Evolutionary conservation across 1,140 invertebrate species (phyloP), one percentile per base, ranked within the genome.

Genomic region (Holcopasites calliopsidis): DNA sequence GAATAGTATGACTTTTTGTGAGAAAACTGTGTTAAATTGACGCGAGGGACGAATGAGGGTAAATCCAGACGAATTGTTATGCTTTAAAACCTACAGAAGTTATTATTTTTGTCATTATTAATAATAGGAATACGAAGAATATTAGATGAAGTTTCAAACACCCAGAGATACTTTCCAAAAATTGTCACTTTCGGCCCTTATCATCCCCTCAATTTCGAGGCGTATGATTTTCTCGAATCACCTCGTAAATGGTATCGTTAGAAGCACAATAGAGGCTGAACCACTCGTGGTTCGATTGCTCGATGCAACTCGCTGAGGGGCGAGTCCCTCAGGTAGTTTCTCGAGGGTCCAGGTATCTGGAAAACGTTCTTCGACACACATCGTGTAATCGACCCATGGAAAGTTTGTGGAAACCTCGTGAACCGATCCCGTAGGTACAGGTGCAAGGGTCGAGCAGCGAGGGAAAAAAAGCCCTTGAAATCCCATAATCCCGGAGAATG

Each of bases 171-270:
- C n/a, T n/a, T n/a, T n/a, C n/a, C n/a, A n/a, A n/a, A n/a, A n/a
- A n/a, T n/a, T n/a, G n/a, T n/a, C n/a, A n/a, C n/a, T n/a, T n/a
- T n/a, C n/a, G n/a, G n/a, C n/a, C n/a, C n/a, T n/a, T n/a, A n/a
- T n/a, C n/a, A n/a, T n/a, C 7, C 35, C 42, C 60, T 5, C 23
- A 52, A 64, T 57, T 44, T 16, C 38, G 38, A 79, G 28, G 31
- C 1, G 11, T 18, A 1, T 64, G 52, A 76, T 75, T 65, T 68
- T 80, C 55, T 52, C 62, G 55, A 82, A 77, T 72, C 31, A 61
- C 44, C 68, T 55, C 79, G 57, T 72, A 77, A 81, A 68, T 55
- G 66, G 74, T 47, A 79, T 77, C 62, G 79, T 77, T 82, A 81
- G 74, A 68, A 33, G 55, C 38, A 81, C 68, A 77, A 82, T 72